Base-by-base conservation (phyloP, 2,888 invertebrate species). In the Achlya flavicornis region DNA sequence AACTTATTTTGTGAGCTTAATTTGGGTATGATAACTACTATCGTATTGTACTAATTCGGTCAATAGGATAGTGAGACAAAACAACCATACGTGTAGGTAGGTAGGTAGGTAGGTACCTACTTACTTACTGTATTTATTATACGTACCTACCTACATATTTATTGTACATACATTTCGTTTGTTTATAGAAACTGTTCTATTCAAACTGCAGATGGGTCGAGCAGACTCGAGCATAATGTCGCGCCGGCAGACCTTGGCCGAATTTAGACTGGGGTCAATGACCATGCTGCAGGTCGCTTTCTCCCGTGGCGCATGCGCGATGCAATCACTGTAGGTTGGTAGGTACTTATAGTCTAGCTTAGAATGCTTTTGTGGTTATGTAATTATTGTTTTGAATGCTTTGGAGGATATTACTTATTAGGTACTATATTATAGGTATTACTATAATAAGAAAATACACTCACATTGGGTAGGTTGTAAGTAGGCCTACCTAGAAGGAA, bases 181-280 rank as follows among this genome's bases (percentile, higher is more conserved):
- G 19, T 5, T 19, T 3, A 53, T 19, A 53, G 53, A 53, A 53
- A 3, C 53, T 19, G 53, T 53, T 53, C 53, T 53, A 53, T 53
- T 19, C 53, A 53, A 53, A 53, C 8, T 53, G 19, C 53, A 53
- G 53, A 53, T 53, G 77, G 80, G 76, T 60, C 26, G 77, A 77
- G 71, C 66, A 72, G 77, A 79, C 76, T 60, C 26, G 77, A 77
- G 71, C 66, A 72, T 75, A 79, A 67, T 75, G 80, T 81, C 80
- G 77, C 79, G 76, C 70, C 75, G 74, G 66, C 63, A 84, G 91
- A 91, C 91, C 92, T 92, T 92, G 92, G 91, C 91, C 91, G 90
- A 92, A 88, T 90, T 91, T 85, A 86, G 84, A 77, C 71, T 71
- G 81, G 81, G 89, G 85, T 89, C 87, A 80, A 79, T 75, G 87